Evolutionary conservation across 2,113 vertebrate genomes (phyloP), one percentile per base, ranked within the genome.

Genomic region (Tragelaphus buxtoni): DNA sequence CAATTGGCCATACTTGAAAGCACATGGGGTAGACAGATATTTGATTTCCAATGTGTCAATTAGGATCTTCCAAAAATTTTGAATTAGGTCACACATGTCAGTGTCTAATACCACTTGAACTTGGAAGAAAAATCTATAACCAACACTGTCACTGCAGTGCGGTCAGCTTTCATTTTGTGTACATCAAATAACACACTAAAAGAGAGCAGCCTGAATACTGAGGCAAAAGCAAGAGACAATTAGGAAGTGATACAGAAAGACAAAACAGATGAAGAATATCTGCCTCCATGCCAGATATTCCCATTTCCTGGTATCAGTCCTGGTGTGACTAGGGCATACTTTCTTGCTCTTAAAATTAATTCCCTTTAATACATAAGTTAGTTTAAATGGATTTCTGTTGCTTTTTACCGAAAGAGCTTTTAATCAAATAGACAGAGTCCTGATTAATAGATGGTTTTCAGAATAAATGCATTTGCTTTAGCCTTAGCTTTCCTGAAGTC

Each of bases 371-470:
- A 91, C 39, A 88, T 49, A 92, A 91, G 94, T 96, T 97, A 95
- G 80, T 95, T 94, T 97, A 96, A 98, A 92, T 97, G 96, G 92
- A 96, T 97, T 98, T 97, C 92, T 97, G 98, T 90, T 97, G 90
- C 97, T 94, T 96, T 97, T 96, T 88, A 96, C 95, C 2, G 0
- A 96, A 98, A 97, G 10, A 95, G 45, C 81, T 82, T 97, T 98
- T 96, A 98, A 97, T 97, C 95, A 98, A 97, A 88, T 76, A 92
- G 91, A 96, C 96, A 95, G 92, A 95, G 90, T 96, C 90, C 88
- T 98, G 97, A 98, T 97, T 97, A 97, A 97, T 97, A 96, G 97
- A 86, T 96, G 95, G 69, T 95, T 97, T 97, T 79, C 97, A 97
- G 95, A 97, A 97, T 96, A 96, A 97, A 97, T 97, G 94, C 42